These are phyloP conservation scores for Colius striatus DNA, from an alignment of 2,113 vertebrate species.

Conservation along the genomic window DNA sequence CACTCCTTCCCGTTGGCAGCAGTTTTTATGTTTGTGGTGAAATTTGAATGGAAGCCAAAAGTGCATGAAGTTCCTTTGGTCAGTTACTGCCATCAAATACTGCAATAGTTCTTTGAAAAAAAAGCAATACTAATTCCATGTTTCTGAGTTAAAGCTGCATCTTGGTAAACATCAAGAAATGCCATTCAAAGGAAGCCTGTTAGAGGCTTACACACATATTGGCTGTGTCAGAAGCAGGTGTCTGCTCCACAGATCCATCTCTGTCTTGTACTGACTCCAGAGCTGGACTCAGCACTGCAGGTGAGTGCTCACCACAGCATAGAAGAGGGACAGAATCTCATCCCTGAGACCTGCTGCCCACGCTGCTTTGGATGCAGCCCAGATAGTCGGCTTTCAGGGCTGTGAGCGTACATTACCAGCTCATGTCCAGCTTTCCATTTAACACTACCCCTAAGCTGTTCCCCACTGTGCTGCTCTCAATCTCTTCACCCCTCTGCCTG, in stretches of 20 bases:
- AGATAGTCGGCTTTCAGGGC: not conserved
- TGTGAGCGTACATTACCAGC: not conserved
- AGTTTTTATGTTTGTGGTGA: not conserved
- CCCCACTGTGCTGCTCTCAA: too few relatives aligned
- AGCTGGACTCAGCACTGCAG: not conserved
- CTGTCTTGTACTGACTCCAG: not conserved
- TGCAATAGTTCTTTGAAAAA: not conserved
- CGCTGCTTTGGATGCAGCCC: not conserved
- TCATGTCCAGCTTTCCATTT: not conserved
- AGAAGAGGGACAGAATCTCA: not conserved
- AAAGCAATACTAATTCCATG: not conserved
- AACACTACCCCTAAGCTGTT: not conserved
- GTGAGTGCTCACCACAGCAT: not conserved
- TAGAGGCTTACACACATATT: fast-evolving
- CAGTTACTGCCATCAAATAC: not conserved
- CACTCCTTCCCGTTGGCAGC: not conserved
- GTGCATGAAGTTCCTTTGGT: not conserved
- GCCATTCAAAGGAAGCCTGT: not conserved
- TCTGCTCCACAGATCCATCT: not conserved
- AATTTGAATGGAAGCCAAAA: not conserved
- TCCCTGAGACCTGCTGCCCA: not conserved
- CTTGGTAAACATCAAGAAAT: not conserved
- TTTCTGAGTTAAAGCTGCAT: not conserved
- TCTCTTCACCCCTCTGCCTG: too few relatives aligned
- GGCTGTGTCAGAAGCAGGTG: too few relatives aligned